Evolutionary conservation across 1,140 invertebrate genomes (phyloP).

Genomic region (Chymomyza costata): DNA sequence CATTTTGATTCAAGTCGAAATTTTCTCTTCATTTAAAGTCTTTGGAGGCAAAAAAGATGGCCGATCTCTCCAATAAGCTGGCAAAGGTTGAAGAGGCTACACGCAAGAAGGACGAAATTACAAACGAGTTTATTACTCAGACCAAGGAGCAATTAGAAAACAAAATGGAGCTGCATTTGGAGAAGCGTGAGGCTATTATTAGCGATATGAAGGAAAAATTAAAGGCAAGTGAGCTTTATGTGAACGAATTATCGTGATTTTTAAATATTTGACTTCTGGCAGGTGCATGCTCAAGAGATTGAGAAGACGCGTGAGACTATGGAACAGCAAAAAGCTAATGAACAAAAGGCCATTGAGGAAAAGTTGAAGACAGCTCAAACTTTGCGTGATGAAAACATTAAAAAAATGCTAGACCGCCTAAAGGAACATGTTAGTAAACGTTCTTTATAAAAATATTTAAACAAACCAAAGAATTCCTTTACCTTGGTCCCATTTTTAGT

Average conservation of each 20-base stretch:
- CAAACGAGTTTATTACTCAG: slow-evolving; percentile 86
- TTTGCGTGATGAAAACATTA: slow-evolving; percentile 90
- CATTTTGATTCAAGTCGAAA: neutral
- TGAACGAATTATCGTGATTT: slow-evolving; percentile 55
- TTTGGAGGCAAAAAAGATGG: slow-evolving; percentile 89
- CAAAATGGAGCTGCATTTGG: slow-evolving; percentile 91
- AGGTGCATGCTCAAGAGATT: slow-evolving; percentile 85
- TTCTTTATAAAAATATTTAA: neutral
- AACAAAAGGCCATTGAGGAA: slow-evolving; percentile 87
- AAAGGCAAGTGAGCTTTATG: slow-evolving; percentile 80
- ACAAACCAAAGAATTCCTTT: too few species aligned
- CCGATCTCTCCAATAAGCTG: slow-evolving; percentile 86
- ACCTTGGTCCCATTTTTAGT: slow-evolving; percentile 7
- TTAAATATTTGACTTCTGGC: neutral
- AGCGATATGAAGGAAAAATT: slow-evolving; percentile 89
- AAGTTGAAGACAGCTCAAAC: slow-evolving; percentile 88
- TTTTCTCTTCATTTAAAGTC: slow-evolving; percentile 77
- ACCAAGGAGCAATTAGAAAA: slow-evolving; percentile 91
- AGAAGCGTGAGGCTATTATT: slow-evolving; percentile 92
- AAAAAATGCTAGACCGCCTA: slow-evolving; percentile 90
- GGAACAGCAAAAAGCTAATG: slow-evolving; percentile 89
- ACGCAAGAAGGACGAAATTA: slow-evolving; percentile 91
- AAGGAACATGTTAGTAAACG: slow-evolving; percentile 87
- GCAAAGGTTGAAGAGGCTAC: slow-evolving; percentile 92
- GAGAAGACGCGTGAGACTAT: slow-evolving; percentile 87